Evolutionary conservation across 2,797 vertebrate species (phyloP), one percentile per base, ranked within the genome.

Genomic region (Dallia pectoralis): DNA sequence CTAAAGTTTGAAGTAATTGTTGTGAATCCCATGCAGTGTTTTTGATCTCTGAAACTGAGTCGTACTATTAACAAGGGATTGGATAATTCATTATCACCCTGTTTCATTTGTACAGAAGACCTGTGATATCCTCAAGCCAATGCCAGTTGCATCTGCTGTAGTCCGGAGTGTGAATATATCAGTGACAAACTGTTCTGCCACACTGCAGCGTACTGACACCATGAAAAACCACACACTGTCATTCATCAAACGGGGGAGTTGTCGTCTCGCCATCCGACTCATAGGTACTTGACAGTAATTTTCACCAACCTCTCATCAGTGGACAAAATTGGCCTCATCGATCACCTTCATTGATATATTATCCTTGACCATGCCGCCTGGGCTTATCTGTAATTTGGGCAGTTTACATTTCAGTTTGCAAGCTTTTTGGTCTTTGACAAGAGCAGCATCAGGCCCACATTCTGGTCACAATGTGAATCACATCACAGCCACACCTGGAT

Each of bases 341-440:
- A 73, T 86, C 40, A 40, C 62, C 30, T 33, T 74, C 51, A 19
- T 33, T 78, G 73, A 77, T 78, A 64, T 75, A 72, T 80, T 67
- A 64, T 61, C 69, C 74, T 74, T 74, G 74, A 80, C 73, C 25
- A 0, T 61, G 74, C 69, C 75, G 76, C 69, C 82, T 69, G 25
- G 80, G 74, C 72, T 82, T 79, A 81, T 84, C 75, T 78, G 70
- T 80, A 77, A 82, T 82, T 73, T 77, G 74, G 75, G 66, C 29
- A 49, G 70, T 77, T 76, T 73, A 74, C 69, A 76, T 81, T 82
- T 75, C 71, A 70, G 67, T 69, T 68, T 25, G 22, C 53, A n/a
- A 59, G 53, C 53, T 59, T 59, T 59, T 9, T 59, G 22, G 53
- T n/a, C 53, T 19, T 11, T 22, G 12, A 25, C 3, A 59, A 11